Evolutionary conservation across 2,113 vertebrate species (phyloP), one percentile per base, ranked within the genome.

Genomic region (Erythrocercus mccallii): DNA sequence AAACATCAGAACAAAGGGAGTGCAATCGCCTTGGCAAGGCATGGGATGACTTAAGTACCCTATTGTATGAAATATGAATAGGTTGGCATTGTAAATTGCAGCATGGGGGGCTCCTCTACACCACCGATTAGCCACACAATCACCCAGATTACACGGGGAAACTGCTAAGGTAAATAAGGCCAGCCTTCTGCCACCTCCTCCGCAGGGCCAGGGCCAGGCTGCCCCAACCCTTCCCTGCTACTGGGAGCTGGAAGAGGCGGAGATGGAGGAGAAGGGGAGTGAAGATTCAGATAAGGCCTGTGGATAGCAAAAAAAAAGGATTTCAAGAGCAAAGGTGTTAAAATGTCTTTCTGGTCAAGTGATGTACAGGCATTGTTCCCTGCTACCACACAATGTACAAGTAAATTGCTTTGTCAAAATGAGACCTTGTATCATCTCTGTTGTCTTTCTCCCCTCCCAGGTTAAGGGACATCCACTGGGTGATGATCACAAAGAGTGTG

Each of bases 11-110:
- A 99, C 98, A 99, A 99, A 99, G 98, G 97, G 97, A 98, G 77
- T 57, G 93, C 98, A 98, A 98, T 98, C 68, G 97, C 97, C 97
- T 98, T 98, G 96, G 94, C 98, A 98, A 98, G 98, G 98, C 98
- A 66, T 97, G 97, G 98, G 97, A 98, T 99, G 99, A 98, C 98
- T 99, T 99, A 99, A 99, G 99, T 98, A 98, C 98, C 98, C 98
- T 93, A 99, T 99, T 99, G 99, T 99, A 98, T 98, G 97, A 98
- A 98, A 98, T 98, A 98, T 99, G 99, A 99, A 99, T 99, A 98
- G 99, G 97, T 84, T 81, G 82, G 97, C 97, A 98, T 98, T 99
- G 98, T 99, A 98, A 95, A 88, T 96, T 95, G 22, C 97, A 48
- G 98, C 88, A 91, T 97, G 97, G 97, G 98, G 97, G 97, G 98